A percentile compares a stretch with the other conserved stretches of the same genome.
Conservation (phyloP, 2,888 invertebrate species). For the Platycheirus rosarum region DNA sequence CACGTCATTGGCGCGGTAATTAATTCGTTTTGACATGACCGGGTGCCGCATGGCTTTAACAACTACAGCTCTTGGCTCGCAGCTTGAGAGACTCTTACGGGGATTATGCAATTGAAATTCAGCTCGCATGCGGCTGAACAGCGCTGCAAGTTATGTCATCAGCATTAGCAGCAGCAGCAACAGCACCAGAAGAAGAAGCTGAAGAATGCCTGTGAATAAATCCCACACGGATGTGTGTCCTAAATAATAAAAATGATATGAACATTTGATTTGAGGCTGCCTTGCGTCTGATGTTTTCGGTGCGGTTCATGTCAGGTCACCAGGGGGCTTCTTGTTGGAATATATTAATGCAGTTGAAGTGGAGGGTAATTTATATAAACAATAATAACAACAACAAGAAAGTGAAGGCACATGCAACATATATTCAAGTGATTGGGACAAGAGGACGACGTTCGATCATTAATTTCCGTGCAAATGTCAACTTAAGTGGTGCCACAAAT, state of each 20-base stretch:
- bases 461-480: constrained; percentile 37
- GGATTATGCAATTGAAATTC: constrained; percentile 59
- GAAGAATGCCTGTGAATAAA: constrained; percentile 43
- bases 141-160: constrained; percentile 51
- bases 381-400: constrained; percentile 3
- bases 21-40: constrained; percentile 71
- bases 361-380: constrained; percentile 20
- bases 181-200: constrained; percentile 12
- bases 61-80: constrained; percentile 17
- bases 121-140: constrained; percentile 35
- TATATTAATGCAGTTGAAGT: constrained; percentile 2
- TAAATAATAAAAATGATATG: constrained; percentile 23
- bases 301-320: constrained; percentile 35
- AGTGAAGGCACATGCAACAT: constrained; percentile 19
- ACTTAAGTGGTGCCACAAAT: constrained; percentile 36
- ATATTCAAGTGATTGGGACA: constrained; percentile 24
- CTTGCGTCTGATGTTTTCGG: constrained; percentile 17
- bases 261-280: constrained; percentile 33
- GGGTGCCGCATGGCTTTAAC: constrained; percentile 51
- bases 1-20: constrained; percentile 67
- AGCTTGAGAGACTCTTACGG: constrained; percentile 39
- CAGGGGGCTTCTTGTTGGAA: constrained; percentile 10
- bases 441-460: constrained; percentile 35
- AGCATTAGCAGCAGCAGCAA: constrained; percentile 5
- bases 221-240: constrained; percentile 49